A percentile compares a stretch with the other conserved stretches of the same genome.
These are phyloP conservation scores for Acanthacorydalis orientalis DNA, from an alignment of 2,888 invertebrate genomes.

Conservation along the genomic window DNA sequence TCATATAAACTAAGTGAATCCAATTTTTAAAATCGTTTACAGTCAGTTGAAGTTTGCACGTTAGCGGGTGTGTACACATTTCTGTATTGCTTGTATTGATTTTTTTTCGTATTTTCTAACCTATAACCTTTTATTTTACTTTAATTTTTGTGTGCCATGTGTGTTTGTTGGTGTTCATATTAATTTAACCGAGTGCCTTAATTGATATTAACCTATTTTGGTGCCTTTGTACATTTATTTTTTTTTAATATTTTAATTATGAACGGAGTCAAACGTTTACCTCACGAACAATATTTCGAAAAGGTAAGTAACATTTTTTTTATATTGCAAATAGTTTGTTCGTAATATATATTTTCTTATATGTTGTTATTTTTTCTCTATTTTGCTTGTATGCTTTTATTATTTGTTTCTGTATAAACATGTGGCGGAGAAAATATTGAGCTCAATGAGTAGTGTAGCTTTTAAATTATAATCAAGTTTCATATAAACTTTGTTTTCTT, in stretches of 20 bases:
- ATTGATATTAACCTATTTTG: not conserved
- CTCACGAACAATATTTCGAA: slow-evolving; percentile 5
- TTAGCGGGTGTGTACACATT: slow-evolving; percentile 1
- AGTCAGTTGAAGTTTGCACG: not conserved
- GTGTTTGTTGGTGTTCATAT: slow-evolving; percentile 1
- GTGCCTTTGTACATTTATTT: slow-evolving; percentile 4
- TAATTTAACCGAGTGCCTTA: slow-evolving; percentile 4
- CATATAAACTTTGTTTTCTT: too few species aligned
- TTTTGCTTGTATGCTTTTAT: too few species aligned
- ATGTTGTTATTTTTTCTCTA: too few species aligned
- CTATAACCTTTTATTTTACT: slow-evolving; percentile 1
- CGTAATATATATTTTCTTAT: too few species aligned
- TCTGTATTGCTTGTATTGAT: slow-evolving; percentile 3
- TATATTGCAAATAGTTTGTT: too few species aligned
- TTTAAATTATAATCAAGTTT: too few species aligned
- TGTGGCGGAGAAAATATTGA: too few species aligned
- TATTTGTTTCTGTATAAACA: too few species aligned
- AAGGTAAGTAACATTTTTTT: slow-evolving; percentile 3
- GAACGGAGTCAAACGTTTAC: slow-evolving; percentile 4
- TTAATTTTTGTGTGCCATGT: slow-evolving; percentile 3
- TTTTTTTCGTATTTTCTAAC: slow-evolving; percentile 4
- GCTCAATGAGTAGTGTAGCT: too few species aligned
- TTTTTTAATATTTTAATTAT: not conserved
- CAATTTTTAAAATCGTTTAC: not conserved
- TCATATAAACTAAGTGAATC: not conserved